These are phyloP conservation scores for Oophaga pumilio DNA, from an alignment of 2,113 vertebrate genomes.

Conservation along the genomic window DNA sequence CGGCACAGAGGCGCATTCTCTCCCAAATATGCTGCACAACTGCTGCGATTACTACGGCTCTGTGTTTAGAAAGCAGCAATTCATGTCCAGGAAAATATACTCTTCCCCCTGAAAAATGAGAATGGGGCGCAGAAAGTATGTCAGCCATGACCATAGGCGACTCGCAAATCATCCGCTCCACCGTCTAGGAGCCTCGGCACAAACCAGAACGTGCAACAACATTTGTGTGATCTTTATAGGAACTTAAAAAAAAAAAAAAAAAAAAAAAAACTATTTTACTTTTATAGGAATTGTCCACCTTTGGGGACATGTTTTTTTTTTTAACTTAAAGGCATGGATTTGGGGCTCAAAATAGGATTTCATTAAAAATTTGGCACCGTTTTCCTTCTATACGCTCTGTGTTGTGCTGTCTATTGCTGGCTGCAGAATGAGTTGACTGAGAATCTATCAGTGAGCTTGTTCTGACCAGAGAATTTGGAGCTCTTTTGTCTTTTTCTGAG, in stretches of 20 bases:
- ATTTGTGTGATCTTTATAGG: neutral
- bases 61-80: slow-evolving; percentile 38
- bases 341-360: too few relatives aligned
- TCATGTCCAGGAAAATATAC: slow-evolving; percentile 32
- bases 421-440: too few relatives aligned
- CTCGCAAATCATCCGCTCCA: slow-evolving; percentile 1
- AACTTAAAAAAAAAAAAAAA: too few relatives aligned
- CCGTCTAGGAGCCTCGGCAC: neutral
- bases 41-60: slow-evolving; percentile 55
- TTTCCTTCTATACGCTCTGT: too few relatives aligned
- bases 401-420: too few relatives aligned
- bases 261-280: too few relatives aligned
- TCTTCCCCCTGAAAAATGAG: slow-evolving; percentile 3
- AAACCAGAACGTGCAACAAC: too few relatives aligned
- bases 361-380: too few relatives aligned
- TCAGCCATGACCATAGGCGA: neutral
- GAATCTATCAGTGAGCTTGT: too few relatives aligned
- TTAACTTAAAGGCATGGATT: too few relatives aligned
- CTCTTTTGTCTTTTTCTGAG: too few relatives aligned
- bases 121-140: slow-evolving; percentile 25
- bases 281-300: neutral
- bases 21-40: slow-evolving; percentile 64
- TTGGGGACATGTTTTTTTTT: neutral
- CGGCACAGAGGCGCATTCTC: slow-evolving; percentile 54
- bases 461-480: too few relatives aligned